Base-by-base conservation (phyloP, 2,113 vertebrate species). In the Festucalex cinctus region DNA sequence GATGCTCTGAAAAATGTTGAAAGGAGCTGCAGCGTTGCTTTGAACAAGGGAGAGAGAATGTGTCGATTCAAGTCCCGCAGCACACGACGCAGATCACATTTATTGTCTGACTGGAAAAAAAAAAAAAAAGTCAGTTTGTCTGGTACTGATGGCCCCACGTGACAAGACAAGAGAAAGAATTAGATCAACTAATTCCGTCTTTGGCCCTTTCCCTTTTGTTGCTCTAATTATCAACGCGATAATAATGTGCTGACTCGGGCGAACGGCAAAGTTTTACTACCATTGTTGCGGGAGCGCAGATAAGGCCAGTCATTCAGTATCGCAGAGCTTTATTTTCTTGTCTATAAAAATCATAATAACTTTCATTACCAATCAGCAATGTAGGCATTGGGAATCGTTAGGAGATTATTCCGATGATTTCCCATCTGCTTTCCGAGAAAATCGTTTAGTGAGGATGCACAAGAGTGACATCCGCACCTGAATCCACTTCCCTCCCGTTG, bases 1-100 rank as follows among this genome's bases (percentile, higher is more conserved):
- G 78, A 82, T 64, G 74, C 80, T 71, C 75, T 78, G 86, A 88
- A 62, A 57, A 85, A 84, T 61, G 82, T 83, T 86, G 78, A 85
- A 87, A 85, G 85, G 81, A 88, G 28, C 35, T 37, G 32, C 81
- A 68, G 79, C 69, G 48, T 66, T 69, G 70, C 83, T 88, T 89
- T 88, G 83, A 90, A 84, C 71, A 71, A 83, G 62, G 58, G 80
- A 69, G 28, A 13, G 44, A 12, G 76, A 74, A 83, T 71, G 73
- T 46, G 57, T 83, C 74, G 74, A 88, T 87, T 82, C 80, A 84
- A 79, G 69, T 78, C 74, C 37, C 64, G 24, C 51, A 44, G 70
- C 81, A 69, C 68, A 83, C 77, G 78, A 82, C 71, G 81, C 69
- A 79, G 80, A 84, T 86, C 73, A 66, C 68, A 68, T 81, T 87